Evolutionary conservation across 1,140 invertebrate species (phyloP).

Genomic region (Brachionus plicatilis): DNA sequence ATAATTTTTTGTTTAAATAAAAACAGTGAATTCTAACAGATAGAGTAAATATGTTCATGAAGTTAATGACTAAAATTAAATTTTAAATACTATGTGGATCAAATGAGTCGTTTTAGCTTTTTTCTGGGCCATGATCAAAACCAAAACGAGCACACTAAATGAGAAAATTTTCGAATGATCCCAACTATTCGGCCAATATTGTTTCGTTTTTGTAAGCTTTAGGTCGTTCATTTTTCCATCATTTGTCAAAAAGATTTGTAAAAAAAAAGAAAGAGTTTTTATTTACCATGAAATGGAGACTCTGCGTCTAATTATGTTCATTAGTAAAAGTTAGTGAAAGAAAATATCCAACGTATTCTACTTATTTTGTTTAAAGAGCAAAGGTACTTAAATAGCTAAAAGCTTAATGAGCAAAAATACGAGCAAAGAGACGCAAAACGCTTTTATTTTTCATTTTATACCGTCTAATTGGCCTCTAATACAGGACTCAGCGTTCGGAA

Average conservation of each 20-base stretch:
- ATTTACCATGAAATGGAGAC: slow-evolving; percentile 24
- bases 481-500: neutral
- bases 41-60: neutral
- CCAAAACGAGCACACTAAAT: neutral
- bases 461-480: neutral
- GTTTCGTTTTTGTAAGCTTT: neutral
- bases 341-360: slow-evolving; percentile 16
- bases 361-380: slow-evolving; percentile 32
- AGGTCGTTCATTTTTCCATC: slow-evolving; percentile 1
- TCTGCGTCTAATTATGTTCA: slow-evolving; percentile 24
- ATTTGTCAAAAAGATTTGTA: slow-evolving; percentile 9
- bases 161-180: neutral
- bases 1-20: neutral
- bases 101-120: slow-evolving; percentile 31
- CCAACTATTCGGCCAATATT: slow-evolving; percentile 16
- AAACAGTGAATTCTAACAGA: neutral
- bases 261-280: neutral
- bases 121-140: neutral
- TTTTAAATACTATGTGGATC: neutral
- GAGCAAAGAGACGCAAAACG: slow-evolving; percentile 5
- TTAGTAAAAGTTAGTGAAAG: neutral
- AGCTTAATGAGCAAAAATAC: slow-evolving; percentile 12
- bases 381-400: slow-evolving; percentile 30
- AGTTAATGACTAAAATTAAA: neutral
- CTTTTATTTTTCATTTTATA: neutral